Base-by-base conservation (phyloP, 2,797 vertebrate species). In the Siniperca obscura region DNA sequence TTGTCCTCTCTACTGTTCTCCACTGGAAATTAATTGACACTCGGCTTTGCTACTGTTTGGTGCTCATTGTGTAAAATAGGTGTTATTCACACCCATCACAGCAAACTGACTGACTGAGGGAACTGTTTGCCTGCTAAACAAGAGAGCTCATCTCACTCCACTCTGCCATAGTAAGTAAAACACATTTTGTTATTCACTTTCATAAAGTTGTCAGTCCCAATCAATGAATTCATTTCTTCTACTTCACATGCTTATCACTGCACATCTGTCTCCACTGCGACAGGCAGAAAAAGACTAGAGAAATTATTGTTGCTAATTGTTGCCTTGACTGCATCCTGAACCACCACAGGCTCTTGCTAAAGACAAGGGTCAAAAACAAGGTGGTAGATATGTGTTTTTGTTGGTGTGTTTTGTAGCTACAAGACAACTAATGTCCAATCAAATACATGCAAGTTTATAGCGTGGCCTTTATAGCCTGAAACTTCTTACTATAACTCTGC, bases 31-130 rank as follows among this genome's bases (percentile, higher is more conserved):
- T 7, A 57, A 34, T 3, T 21, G 21, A 64, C 34, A 11, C 25
- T 34, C 5, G 6, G 22, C 22, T 52, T 69, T 74, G 22, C 64
- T 38, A 16, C 14, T 22, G n/a, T 77, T 67, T 25, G 36, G 56
- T 60, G 70, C 65, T 65, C 0, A 27, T 48, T 71, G 69, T 76
- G 79, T 40, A 25, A 62, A 85, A 59, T 30, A 78, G 70, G n/a
- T 65, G 70, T 76, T 65, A 27, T 65, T 82, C 56, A 62, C 70
- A 36, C 60, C 7, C 46, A 16, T 74, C 36, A 22, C 65, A 66
- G 57, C 30, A 81, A 50, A 50, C 57, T 11, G 59, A 50, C 57
- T 11, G 59, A 7, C 6, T 22, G 30, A 69, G 42, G 11, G 6
- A 55, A 69, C 27, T 5, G 34, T 38, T 22, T 13, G 38, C 40